phyloP scores from a whole-genome alignment of 2,797 vertebrate genomes.

The Hypotaenidia okinawae region DNA sequence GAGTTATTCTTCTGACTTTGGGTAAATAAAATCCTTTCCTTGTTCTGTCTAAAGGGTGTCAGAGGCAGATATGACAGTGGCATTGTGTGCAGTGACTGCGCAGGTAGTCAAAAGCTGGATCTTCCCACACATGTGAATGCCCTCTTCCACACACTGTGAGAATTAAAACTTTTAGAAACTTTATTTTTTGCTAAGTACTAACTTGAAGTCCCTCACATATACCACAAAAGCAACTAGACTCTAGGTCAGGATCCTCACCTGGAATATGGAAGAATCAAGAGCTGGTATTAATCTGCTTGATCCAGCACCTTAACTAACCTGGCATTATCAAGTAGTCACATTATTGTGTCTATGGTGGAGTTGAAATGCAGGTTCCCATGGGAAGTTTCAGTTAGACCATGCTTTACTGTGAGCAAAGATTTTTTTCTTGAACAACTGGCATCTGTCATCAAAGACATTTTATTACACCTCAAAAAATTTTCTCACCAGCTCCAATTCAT shows the following conservation, averaged over 20 bases:
- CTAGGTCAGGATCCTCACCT: not conserved
- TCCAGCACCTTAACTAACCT: not conserved
- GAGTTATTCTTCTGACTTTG: not conserved
- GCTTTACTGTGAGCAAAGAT: not conserved
- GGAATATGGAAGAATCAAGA: not conserved
- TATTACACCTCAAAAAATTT: not conserved
- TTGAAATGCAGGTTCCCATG: not conserved
- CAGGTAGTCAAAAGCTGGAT: not conserved
- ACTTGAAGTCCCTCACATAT: not conserved
- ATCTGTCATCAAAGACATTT: constrained; percentile 28
- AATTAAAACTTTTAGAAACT: not conserved
- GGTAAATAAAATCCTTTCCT: not conserved
- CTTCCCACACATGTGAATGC: not conserved
- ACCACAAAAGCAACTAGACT: not conserved
- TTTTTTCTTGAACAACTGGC: not conserved
- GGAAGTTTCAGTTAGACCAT: not conserved
- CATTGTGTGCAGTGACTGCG: not conserved
- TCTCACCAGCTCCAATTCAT: not conserved
- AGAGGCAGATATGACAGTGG: not conserved
- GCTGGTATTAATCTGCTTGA: not conserved
- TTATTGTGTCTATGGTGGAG: not conserved
- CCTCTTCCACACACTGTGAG: not conserved
- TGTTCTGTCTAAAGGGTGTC: not conserved
- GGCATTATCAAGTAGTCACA: not conserved
- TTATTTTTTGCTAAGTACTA: not conserved